phyloP scores from a whole-genome alignment of 2,113 vertebrate genomes.

The rat (Rattus norvegicus) region DNA sequence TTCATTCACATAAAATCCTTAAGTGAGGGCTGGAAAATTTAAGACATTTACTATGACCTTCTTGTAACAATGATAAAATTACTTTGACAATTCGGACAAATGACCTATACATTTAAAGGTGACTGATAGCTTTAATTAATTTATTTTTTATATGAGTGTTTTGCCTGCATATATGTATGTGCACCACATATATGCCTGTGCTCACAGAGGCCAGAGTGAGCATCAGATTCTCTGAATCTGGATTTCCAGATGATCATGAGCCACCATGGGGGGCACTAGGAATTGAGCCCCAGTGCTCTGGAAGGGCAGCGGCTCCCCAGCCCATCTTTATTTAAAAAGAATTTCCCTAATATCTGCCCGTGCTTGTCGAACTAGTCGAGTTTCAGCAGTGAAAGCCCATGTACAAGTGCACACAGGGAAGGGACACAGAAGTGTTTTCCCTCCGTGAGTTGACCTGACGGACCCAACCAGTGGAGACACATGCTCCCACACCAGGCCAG shows the following conservation, averaged over 20 bases:
- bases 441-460: neutral
- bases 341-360: conserved; percentile 14
- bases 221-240: neutral
- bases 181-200: neutral
- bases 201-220: neutral
- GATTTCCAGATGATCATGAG: neutral
- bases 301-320: neutral
- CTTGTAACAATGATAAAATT: conserved; percentile 9
- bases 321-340: neutral
- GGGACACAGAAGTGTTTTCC: neutral
- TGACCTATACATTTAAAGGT: conserved; percentile 6
- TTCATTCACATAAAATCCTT: conserved; percentile 20
- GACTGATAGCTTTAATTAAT: neutral
- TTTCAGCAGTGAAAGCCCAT: neutral
- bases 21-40: neutral
- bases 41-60: neutral
- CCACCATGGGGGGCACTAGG: neutral
- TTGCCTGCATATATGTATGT: neutral
- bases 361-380: neutral
- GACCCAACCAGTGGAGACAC: neutral
- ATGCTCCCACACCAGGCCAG: neutral
- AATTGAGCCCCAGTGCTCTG: neutral
- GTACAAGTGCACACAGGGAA: neutral
- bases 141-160: neutral
- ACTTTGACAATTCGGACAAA: conserved; percentile 36